These are phyloP conservation scores for Oligia strigilis DNA, from an alignment of 2,888 invertebrate genomes.

Conservation along the genomic window DNA sequence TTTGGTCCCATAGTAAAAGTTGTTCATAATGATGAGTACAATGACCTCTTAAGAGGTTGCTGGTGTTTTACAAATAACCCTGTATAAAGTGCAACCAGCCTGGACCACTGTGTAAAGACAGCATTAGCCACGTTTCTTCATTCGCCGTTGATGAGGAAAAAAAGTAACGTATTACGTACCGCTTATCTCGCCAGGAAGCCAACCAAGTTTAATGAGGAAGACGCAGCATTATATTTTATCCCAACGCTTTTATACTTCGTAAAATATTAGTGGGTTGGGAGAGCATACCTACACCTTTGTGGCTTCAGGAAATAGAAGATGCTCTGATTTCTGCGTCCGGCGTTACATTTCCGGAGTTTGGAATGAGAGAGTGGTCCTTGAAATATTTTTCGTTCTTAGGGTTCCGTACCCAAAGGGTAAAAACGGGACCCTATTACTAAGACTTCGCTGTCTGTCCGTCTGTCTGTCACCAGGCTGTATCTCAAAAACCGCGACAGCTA, in stretches of 20 bases:
- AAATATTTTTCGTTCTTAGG: neutral
- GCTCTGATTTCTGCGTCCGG: neutral
- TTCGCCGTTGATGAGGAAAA: constrained; percentile 33
- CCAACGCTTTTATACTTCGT: constrained; percentile 26
- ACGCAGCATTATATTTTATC: constrained; percentile 23
- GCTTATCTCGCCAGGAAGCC: constrained; percentile 37
- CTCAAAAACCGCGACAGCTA: no score
- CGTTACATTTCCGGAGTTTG: neutral
- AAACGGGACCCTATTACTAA: no score
- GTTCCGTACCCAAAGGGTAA: no score
- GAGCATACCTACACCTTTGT: neutral
- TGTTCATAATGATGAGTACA: no score
- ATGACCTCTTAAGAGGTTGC: no score
- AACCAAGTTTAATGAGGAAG: constrained; percentile 56
- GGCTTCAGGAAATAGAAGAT: constrained; percentile 21
- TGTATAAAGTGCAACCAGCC: neutral
- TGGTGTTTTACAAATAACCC: no score
- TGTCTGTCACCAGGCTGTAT: no score
- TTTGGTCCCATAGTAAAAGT: no score
- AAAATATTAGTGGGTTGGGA: constrained; percentile 19
- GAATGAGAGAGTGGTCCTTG: neutral
- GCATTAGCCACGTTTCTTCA: constrained; percentile 40
- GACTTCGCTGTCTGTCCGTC: no score
- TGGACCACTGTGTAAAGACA: constrained; percentile 32
- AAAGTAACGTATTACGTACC: constrained; percentile 33